Base-by-base conservation (phyloP, 1,140 invertebrate genomes). In the Coptotermes formosanus region DNA sequence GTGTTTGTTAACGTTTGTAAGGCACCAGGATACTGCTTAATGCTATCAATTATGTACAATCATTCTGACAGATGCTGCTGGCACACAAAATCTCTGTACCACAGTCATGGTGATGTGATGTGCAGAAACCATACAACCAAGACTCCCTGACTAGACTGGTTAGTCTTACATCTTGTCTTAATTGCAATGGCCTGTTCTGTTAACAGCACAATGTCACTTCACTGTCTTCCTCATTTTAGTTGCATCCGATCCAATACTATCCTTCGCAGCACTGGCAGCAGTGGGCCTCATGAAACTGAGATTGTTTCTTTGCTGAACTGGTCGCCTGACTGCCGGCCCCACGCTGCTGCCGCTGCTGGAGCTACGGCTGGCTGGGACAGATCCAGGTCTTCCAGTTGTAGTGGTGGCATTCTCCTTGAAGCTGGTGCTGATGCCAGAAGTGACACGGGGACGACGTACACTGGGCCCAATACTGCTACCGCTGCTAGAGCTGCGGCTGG, bases 271-370 rank as follows among this genome's bases (percentile, higher is more conserved):
- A 85, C 93, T 94, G 9, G 93, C 91, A 0, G 93, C 91, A 0
- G 94, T 94, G 0, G 94, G 94, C 86, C 93, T 90, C 94, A 94
- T 94, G 88, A 94, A 94, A 88, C 93, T 92, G 81, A 93, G 91
- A 86, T 90, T 92, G 55, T 90, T 85, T 21, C 52, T 55, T 16
- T 55, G 52, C 52, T 55, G 89, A 90, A 44, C 83, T 88, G 2
- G 87, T 21, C 14, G 85, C 43, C n/a, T 32, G 23, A 52, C 82
- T 6, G 92, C 89, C 0, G 92, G 91, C 0, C 93, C 93, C 19
- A 94, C 92, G 86, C 93, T 95, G 88, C 95, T 95, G 6, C 94
- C 95, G 89, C 94, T 95, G 84, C 94, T 95, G 85, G 94, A 95
- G 87, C 94, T 95, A 59, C 95, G 92, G 85, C 94, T 95, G 0